phyloP scores from a whole-genome alignment of 2,888 invertebrate species.

The Anticlea derivata region DNA sequence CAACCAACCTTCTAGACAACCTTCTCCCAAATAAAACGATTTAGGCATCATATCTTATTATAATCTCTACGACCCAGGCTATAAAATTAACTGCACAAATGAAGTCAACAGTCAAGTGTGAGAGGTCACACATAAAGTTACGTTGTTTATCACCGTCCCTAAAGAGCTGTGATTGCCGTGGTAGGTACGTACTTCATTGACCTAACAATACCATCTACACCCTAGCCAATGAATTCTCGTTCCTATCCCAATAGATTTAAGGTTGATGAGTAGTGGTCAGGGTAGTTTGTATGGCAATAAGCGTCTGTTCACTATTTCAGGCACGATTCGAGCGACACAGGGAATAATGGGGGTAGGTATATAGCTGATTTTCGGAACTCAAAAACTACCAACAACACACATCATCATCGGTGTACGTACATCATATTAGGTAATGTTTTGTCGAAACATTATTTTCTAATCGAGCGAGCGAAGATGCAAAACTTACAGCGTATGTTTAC shows the following conservation, averaged over 20 bases:
- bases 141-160: constrained; percentile 54
- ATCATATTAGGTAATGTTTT: too few relatives aligned
- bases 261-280: constrained; percentile 21
- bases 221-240: neutral
- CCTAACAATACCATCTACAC: constrained; percentile 6
- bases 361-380: constrained; percentile 30
- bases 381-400: too few relatives aligned
- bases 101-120: constrained; percentile 17
- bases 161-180: constrained; percentile 55
- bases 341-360: constrained; percentile 54
- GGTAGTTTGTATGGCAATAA: constrained; percentile 48
- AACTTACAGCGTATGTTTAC: too few relatives aligned
- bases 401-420: too few relatives aligned
- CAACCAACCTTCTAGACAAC: too few relatives aligned
- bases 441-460: too few relatives aligned
- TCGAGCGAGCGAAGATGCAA: too few relatives aligned
- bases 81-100: constrained; percentile 11
- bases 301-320: constrained; percentile 54
- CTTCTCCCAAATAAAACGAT: too few relatives aligned
- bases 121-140: constrained; percentile 39
- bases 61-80: neutral
- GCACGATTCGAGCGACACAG: constrained; percentile 58
- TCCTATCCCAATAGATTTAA: constrained; percentile 26
- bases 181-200: constrained; percentile 35
- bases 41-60: too few relatives aligned